Evolutionary conservation across 2,888 invertebrate genomes (phyloP).

Genomic region (Apamea crenata): DNA sequence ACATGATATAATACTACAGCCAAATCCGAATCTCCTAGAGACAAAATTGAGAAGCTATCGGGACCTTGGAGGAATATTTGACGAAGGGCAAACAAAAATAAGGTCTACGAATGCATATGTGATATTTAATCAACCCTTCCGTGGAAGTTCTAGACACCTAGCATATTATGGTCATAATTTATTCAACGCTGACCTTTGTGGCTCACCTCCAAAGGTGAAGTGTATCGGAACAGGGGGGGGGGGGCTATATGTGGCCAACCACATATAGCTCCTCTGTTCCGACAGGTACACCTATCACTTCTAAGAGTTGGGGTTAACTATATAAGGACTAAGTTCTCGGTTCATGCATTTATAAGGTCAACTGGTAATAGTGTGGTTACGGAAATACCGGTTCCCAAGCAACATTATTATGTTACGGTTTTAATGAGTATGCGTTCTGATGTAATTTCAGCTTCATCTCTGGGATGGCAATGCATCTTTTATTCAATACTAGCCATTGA

Average conservation of each 20-base stretch:
- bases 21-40: not conserved
- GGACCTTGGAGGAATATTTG: not conserved
- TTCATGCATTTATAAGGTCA: constrained; percentile 32
- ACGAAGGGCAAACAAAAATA: not conserved
- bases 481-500: not conserved
- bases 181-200: constrained; percentile 55
- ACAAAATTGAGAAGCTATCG: not conserved
- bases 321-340: constrained; percentile 3
- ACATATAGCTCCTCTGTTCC: constrained; percentile 29
- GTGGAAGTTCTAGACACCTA: constrained; percentile 27
- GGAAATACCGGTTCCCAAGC: constrained; percentile 13
- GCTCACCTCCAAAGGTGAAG: constrained; percentile 36
- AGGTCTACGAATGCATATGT: not conserved
- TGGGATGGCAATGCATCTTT: not conserved
- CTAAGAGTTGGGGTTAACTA: not conserved
- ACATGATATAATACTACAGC: not conserved
- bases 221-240: not conserved
- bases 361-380: not conserved
- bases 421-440: not conserved
- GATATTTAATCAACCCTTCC: not conserved
- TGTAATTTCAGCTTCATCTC: not conserved
- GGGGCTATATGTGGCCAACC: constrained; percentile 1
- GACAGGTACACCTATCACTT: constrained; percentile 31
- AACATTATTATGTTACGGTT: not conserved
- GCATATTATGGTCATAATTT: constrained; percentile 37